These are phyloP conservation scores for Charaxes varanes DNA, from an alignment of 1,140 invertebrate genomes.

Conservation along the genomic window DNA sequence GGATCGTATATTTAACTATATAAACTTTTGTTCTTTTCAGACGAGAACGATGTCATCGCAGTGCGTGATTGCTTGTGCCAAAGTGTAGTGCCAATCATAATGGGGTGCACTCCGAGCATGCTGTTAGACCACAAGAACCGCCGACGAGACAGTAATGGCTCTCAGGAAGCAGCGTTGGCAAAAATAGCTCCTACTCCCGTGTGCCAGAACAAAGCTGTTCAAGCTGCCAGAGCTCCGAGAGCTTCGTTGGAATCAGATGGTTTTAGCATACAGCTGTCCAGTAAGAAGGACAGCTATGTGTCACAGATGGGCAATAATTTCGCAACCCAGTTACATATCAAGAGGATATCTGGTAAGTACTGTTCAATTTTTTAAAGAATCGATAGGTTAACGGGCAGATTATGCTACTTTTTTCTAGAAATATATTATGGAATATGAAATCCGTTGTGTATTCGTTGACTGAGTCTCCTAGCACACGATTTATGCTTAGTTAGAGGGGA, in stretches of 20 bases:
- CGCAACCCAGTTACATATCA: constrained; percentile 70
- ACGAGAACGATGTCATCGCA: constrained; percentile 30
- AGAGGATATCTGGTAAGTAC: constrained; percentile 70
- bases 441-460: too few relatives aligned
- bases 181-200: constrained; percentile 55
- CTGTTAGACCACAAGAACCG: constrained; percentile 68
- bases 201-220: constrained; percentile 57
- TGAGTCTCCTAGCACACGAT: too few relatives aligned
- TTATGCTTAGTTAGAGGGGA: too few relatives aligned
- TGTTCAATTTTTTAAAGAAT: too few relatives aligned
- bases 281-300: constrained; percentile 68
- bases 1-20: too few relatives aligned
- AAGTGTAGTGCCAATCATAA: constrained; percentile 61
- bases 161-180: constrained; percentile 55
- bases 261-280: constrained; percentile 64
- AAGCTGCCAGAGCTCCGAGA: constrained; percentile 53
- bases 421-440: too few relatives aligned
- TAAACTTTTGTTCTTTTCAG: constrained; percentile 38
- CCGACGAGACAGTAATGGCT: constrained; percentile 63
- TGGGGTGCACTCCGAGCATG: constrained; percentile 73
- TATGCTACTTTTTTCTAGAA: too few relatives aligned
- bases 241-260: constrained; percentile 63
- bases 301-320: constrained; percentile 73
- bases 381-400: too few relatives aligned
- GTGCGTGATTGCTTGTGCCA: constrained; percentile 51